A percentile compares a stretch with the other conserved stretches of the same genome.
Evolutionary conservation across 64 coral and sea anemone species (phyloP).

Genomic region (Dendrophyllia cribrosa): DNA sequence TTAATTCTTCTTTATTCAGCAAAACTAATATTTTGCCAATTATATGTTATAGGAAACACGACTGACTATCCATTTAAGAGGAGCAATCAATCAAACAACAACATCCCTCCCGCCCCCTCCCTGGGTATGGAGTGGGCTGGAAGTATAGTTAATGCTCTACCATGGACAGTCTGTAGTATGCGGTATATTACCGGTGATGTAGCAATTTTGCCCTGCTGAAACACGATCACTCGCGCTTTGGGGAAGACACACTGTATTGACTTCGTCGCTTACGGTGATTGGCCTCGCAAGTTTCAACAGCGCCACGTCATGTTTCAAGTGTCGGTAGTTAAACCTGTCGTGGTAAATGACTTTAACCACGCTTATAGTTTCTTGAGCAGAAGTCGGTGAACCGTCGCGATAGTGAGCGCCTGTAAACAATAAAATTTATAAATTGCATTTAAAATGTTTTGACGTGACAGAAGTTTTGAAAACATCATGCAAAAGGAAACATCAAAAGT

Average conservation of each 20-base stretch:
- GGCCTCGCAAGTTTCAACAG: constrained; percentile 32
- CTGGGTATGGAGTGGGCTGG: too few species aligned
- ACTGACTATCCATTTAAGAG: too few species aligned
- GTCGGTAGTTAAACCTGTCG: background rate
- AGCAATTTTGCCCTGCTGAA: constrained; percentile 35
- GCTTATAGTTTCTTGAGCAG: constrained; percentile 50
- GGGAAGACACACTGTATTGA: constrained; percentile 69
- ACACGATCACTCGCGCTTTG: constrained; percentile 4
- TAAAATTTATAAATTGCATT: too few species aligned
- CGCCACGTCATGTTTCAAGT: constrained; percentile 53
- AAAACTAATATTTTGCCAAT: too few species aligned
- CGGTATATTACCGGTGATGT: constrained; percentile 57
- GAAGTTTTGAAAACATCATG: background rate
- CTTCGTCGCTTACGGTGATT: constrained; percentile 13
- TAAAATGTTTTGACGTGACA: too few species aligned
- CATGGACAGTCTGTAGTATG: too few species aligned
- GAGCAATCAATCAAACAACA: too few species aligned
- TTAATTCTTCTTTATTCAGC: too few species aligned
- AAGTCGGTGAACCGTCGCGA: background rate
- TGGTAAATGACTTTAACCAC: constrained; percentile 49
- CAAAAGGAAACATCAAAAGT: too few species aligned
- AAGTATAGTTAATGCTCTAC: too few species aligned
- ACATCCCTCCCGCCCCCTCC: too few species aligned
- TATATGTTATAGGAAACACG: too few species aligned
- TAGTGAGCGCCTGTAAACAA: constrained; percentile 21